Base-by-base conservation (phyloP, 1,140 invertebrate genomes). In the Saccostrea echinata region DNA sequence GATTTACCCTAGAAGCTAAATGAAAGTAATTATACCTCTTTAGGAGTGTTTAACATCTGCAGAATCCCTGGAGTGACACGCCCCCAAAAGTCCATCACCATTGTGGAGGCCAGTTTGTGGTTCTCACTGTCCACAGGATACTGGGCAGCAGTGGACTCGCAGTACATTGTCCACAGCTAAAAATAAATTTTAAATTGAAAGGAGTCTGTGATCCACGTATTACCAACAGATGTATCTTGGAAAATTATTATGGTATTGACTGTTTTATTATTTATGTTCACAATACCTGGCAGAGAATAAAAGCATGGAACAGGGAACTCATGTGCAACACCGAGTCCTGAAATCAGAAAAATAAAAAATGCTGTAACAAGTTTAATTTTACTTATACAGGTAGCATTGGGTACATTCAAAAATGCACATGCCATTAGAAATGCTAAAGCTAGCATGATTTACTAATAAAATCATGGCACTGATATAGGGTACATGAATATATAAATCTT, bases 81-180 rank as follows among this genome's bases (percentile, higher is more conserved):
- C 8, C 97, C 97, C 99, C 99, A 99, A 96, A 99, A 99, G 95
- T 99, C 99, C 91, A 99, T 97, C n/a, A 99, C 96, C 90, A 98
- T 97, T 43, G 91, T 90, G 6, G 92, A 92, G 27, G 93, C 93
- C 11, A 86, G 76, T 18, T 90, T 89, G 80, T 93, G 90, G 30
- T 91, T 91, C 35, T 95, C 94, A 84, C 91, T 93, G 96, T 96
- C 92, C 95, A 96, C 90, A 95, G 96, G 89, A 96, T 96, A 84
- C 51, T 95, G 92, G 21, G 93, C 93, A 6, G 98, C 97, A 88
- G 97, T 96, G 95, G 98, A 97, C 95, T 99, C 99, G 94, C 99
- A 97, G 94, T 99, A 99, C 91, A 99, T 97, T 0, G 99, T 99
- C 99, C 99, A 99, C 80, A 99, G 95, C 96, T 98, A 90, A 43